Conservation (phyloP, 2,113 vertebrate species). For the Pungitius pungitius region DNA sequence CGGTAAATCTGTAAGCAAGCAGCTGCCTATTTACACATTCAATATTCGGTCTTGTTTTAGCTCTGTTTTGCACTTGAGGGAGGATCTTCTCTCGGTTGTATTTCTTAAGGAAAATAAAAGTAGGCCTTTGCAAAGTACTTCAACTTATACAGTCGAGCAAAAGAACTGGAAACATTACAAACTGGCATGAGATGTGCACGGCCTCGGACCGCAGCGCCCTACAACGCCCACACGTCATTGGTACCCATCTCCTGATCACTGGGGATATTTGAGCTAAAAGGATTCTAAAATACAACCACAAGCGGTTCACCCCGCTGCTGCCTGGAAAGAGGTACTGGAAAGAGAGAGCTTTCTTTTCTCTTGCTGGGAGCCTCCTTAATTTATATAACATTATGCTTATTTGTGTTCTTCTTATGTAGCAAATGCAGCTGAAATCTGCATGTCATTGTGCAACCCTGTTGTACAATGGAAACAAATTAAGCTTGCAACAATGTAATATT, state of each 20-base stretch:
- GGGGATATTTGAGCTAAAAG: not conserved
- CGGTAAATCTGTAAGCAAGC: not conserved
- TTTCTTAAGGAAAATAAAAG: not conserved
- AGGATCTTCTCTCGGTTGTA: not conserved
- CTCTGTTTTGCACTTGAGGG: not conserved
- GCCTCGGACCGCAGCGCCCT: not conserved
- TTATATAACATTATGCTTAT: no score
- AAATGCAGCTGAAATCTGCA: no score
- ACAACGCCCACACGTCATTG: not conserved
- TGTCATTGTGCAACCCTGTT: no score
- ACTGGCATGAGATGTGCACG: not conserved
- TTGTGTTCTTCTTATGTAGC: no score
- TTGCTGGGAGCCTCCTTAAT: no score
- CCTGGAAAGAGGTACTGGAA: not conserved
- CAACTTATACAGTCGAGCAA: not conserved
- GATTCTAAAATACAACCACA: not conserved
- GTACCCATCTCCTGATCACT: not conserved
- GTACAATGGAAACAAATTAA: no score
- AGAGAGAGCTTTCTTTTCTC: not conserved
- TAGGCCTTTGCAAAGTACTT: not conserved
- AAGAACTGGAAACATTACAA: not conserved
- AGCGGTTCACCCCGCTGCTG: not conserved
- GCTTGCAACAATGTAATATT: no score
- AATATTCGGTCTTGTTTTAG: not conserved
- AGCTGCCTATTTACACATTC: not conserved